A percentile compares a stretch with the other conserved stretches of the same genome.
phyloP scores from a whole-genome alignment of 2,113 vertebrate species.

The Talpa occidentalis region DNA sequence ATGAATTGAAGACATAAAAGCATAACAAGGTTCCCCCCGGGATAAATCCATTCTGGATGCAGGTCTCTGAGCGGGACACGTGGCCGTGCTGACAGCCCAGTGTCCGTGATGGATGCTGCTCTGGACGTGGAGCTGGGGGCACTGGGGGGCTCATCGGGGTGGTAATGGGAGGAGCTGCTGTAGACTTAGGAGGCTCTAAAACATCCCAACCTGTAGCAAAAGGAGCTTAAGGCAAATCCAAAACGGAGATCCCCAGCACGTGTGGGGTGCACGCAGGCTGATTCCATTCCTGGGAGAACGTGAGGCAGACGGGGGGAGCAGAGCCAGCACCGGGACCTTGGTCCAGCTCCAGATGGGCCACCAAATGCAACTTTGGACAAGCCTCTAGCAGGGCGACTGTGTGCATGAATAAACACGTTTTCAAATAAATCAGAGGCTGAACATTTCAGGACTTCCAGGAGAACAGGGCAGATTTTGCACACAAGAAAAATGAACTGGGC shows the following conservation, averaged over 20 bases:
- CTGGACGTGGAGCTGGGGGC: conserved; percentile 50
- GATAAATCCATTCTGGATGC: conserved; percentile 70
- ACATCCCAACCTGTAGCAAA: conserved; percentile 22
- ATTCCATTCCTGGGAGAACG: fast-evolving
- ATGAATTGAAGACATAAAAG: conserved; percentile 84
- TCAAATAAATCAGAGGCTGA: neutral
- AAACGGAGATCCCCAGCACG: neutral
- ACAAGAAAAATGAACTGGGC: too few species aligned
- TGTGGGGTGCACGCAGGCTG: neutral
- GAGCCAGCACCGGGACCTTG: fast-evolving
- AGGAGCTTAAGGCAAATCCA: conserved; percentile 44
- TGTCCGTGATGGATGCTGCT: conserved; percentile 79
- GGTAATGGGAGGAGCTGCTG: neutral
- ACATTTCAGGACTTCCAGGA: neutral
- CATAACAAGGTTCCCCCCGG: conserved; percentile 70
- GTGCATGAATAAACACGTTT: neutral
- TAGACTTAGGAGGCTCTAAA: neutral
- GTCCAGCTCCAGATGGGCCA: neutral
- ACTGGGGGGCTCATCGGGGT: conserved; percentile 55
- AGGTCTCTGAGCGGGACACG: conserved; percentile 72
- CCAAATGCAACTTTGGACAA: neutral
- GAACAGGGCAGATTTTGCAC: neutral
- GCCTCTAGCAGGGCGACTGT: neutral
- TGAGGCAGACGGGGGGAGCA: neutral
- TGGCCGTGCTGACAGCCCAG: conserved; percentile 81